Base-by-base conservation (phyloP, 2,888 invertebrate genomes). In the Rapana venosa region DNA sequence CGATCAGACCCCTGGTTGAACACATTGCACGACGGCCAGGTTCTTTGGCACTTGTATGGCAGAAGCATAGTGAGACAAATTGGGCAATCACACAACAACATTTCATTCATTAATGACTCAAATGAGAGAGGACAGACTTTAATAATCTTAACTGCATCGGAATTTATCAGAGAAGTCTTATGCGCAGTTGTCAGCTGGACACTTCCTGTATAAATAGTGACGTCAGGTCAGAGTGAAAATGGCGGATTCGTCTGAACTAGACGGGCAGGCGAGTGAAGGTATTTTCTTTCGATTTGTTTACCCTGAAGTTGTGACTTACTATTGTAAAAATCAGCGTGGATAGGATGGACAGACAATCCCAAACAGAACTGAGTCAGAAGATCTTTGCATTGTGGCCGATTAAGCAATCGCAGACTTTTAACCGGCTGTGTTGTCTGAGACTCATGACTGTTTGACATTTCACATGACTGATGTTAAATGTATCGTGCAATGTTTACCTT, bases 221-320 rank as follows among this genome's bases (percentile, higher is more conserved):
- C 91, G 91, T 91, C 91, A 91, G 91, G 91, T 89, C 87, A 89
- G 88, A 85, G 83, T 8, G 91, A 91, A 91, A 91, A 91, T 91
- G 91, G 91, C 91, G 91, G 91, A 91, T 90, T 90, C 90, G 86
- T 88, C 90, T 86, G 90, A 89, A 84, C 81, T 90, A 79, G 91
- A 90, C 87, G 91, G 88, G 90, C 87, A 87, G 88, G 87, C 84
- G 66, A 89, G 90, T 36, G 87, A 70, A 91, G 91, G 91, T 91
- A 91, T 88, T 77, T 74, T 58, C 35, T 83, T 79, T 36, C 30
- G 36, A n/a, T 36, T 77, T 84, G 74, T 35, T 83, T 30, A n/a
- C 13, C 56, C 13, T n/a, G n/a, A 26, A 30, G 13, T 32, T 4
- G 22, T 36, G 20, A 30, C 30, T 35, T 11, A 32, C 26, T 11